These are phyloP conservation scores for Pseudochromis fuscus DNA, from an alignment of 2,797 vertebrate species.

Conservation along the genomic window DNA sequence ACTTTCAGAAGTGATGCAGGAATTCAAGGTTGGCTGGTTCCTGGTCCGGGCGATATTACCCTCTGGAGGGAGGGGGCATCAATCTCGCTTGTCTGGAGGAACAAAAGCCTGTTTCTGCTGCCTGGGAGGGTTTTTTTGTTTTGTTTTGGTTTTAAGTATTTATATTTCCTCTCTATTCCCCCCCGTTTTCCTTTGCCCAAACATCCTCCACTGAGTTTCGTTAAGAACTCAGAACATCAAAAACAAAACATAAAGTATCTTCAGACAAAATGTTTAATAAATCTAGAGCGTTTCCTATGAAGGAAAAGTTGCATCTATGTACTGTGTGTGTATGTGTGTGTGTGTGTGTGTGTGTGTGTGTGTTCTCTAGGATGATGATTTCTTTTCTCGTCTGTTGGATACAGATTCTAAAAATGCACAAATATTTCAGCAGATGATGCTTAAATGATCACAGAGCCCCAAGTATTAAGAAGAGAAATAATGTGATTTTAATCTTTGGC, in stretches of 20 bases:
- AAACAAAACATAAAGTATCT: conserved; percentile 11
- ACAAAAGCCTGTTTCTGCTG: conserved; percentile 55
- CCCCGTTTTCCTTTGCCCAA: background rate
- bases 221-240: conserved; percentile 41
- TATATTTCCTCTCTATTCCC: conserved; percentile 11
- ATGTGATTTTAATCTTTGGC: conserved; percentile 54
- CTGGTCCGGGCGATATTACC: conserved; percentile 71
- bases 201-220: conserved; percentile 28
- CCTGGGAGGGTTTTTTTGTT: background rate
- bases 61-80: conserved; percentile 72
- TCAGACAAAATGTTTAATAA: conserved; percentile 32
- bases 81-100: conserved; percentile 67
- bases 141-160: conserved; percentile 48
- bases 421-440: conserved; percentile 25
- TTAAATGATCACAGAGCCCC: conserved; percentile 10
- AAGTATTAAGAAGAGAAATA: conserved; percentile 31
- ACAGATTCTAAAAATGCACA: conserved; percentile 5
- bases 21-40: conserved; percentile 79
- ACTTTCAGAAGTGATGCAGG: conserved; percentile 72
- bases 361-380: conserved; percentile 1
- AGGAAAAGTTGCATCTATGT: conserved; percentile 18
- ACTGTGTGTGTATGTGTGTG: background rate
- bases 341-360: background rate
- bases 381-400: conserved; percentile 22
- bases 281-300: conserved; percentile 38